Evolutionary conservation across 2,797 vertebrate genomes (phyloP), one percentile per base, ranked within the genome.

Genomic region (Pteropus rufus): DNA sequence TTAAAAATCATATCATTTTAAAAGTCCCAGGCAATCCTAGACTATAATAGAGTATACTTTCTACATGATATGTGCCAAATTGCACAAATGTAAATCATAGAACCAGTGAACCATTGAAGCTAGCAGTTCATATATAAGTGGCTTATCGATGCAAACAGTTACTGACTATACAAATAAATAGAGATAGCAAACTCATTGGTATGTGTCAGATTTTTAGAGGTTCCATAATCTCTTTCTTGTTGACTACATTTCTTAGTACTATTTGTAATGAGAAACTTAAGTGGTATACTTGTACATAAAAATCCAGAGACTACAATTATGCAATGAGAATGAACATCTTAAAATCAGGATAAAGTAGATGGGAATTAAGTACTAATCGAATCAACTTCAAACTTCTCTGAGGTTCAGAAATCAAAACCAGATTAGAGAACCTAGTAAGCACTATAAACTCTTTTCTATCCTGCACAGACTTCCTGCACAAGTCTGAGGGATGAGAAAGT

Each of bases 31-130:
- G 44, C 1, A 97, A 97, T 65, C 0, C 70, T 60, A 58, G 70
- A 96, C 39, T 46, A 83, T 31, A 86, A 26, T 93, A 95, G 90
- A 91, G 60, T 93, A 65, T 65, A 54, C 96, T 96, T 97, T 96
- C 94, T 96, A 82, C 58, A 75, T 44, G 15, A 73, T 89, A 79
- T 95, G 34, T 89, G 62, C 52, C 94, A 97, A 97, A 97, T 62
- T 95, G 31, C 46, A 87, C 80, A 92, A 89, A 52, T 85, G 93
- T 77, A 96, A 96, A 76, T 97, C 67, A 91, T 52, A 65, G 60
- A 95, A 49, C 79, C 90, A 91, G 23, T 95, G 87, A 97, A 58
- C 15, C 49, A 73, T 15, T 29, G 23, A 67, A 92, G 19, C 26
- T n/a, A 80, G 60, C 36, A 75, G 23, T 83, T 97, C 46, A 77